A percentile compares a stretch with the other conserved stretches of the same genome.
These are phyloP conservation scores for Tragulus kanchil DNA, from an alignment of 2,113 vertebrate genomes.

Conservation along the genomic window DNA sequence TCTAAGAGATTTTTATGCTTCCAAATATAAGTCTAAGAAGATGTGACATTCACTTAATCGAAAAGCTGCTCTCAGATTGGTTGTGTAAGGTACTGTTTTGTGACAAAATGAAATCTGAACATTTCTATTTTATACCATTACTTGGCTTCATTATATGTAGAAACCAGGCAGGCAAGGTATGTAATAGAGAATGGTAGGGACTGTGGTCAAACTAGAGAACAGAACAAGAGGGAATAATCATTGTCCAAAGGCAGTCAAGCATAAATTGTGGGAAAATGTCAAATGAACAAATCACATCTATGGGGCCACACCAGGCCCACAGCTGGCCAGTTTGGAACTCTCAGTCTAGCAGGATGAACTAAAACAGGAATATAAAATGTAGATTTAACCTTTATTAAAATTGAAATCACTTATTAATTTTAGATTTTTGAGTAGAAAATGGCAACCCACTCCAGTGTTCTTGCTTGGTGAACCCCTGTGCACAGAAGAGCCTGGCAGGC, in stretches of 20 bases:
- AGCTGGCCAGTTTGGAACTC: background rate
- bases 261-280: background rate
- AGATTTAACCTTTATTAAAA: slow-evolving; percentile 12
- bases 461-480: too few species aligned
- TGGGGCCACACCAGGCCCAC: background rate
- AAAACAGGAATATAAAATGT: background rate
- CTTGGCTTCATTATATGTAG: background rate
- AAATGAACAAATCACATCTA: background rate
- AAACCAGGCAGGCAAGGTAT: background rate
- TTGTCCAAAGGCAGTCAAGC: background rate
- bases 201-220: background rate
- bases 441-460: too few species aligned
- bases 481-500: too few species aligned
- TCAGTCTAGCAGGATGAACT: background rate
- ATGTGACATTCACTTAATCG: background rate
- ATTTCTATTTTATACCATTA: background rate
- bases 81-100: background rate
- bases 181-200: background rate
- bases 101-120: background rate
- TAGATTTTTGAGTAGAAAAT: too few species aligned
- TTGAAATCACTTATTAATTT: slow-evolving; percentile 7
- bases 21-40: background rate
- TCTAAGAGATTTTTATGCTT: background rate
- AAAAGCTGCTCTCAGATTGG: background rate
- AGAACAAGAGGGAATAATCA: background rate